A percentile compares a stretch with the other conserved stretches of the same genome.
Evolutionary conservation across 2,797 vertebrate species (phyloP).

Genomic region (Ctenopoma multispine): DNA sequence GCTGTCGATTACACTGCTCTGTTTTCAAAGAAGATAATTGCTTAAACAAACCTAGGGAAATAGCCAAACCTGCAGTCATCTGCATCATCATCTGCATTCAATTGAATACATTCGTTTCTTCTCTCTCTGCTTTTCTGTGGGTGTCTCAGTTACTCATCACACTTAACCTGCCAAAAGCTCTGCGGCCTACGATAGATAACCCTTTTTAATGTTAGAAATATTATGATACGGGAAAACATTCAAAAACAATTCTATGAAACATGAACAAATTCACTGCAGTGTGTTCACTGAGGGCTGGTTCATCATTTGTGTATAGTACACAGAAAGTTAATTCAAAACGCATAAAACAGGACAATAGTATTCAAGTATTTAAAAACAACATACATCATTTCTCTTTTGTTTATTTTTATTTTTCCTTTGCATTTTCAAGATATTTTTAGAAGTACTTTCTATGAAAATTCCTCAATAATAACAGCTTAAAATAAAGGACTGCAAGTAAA

Average conservation of each 20-base stretch:
- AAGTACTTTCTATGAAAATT: conserved; percentile 14
- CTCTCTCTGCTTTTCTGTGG: conserved; percentile 28
- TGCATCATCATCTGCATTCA: neutral
- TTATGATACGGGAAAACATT: neutral
- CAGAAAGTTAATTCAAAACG: neutral
- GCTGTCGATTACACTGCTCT: conserved; percentile 73
- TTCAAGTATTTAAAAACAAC: neutral
- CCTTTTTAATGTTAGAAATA: neutral
- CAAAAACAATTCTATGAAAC: neutral
- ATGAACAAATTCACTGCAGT: neutral
- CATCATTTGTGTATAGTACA: neutral
- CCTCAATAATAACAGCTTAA: conserved; percentile 14
- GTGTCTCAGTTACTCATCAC: conserved; percentile 8
- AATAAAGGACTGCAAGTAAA: conserved; percentile 39
- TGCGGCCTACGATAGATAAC: neutral
- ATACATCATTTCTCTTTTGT: neutral
- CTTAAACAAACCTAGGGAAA: conserved; percentile 81
- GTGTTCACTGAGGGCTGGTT: neutral
- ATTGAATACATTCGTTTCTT: neutral
- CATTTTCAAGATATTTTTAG: neutral
- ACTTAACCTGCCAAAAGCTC: neutral
- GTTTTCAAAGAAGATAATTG: conserved; percentile 71
- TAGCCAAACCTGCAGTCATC: conserved; percentile 50
- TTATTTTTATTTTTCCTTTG: neutral
- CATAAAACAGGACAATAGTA: neutral